Percentiles rank a stretch among this genome's conserved stretches.
These are phyloP conservation scores for Euthynnus affinis DNA, from an alignment of 2,797 vertebrate species.

Conservation along the genomic window DNA sequence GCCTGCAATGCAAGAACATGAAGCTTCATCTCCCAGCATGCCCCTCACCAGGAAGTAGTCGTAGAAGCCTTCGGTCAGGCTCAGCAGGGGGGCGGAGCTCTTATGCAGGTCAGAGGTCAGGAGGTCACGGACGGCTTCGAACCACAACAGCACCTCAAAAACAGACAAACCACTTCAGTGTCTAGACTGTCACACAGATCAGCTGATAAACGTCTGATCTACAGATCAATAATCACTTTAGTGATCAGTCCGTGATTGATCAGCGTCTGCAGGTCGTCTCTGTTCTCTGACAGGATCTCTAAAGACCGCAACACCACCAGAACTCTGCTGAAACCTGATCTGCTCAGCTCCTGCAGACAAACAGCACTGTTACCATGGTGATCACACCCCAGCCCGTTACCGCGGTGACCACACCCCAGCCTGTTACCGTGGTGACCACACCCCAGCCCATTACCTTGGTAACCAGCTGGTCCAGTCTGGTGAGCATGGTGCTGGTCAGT, in stretches of 20 bases:
- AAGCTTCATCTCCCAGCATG: constrained; percentile 20
- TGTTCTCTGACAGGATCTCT: constrained; percentile 36
- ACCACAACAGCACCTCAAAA: constrained; percentile 70
- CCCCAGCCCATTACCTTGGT: constrained; percentile 57
- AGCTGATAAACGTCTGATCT: background rate
- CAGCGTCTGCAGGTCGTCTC: constrained; percentile 37
- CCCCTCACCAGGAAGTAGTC: constrained; percentile 75
- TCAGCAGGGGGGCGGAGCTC: constrained; percentile 35
- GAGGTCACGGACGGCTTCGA: constrained; percentile 31
- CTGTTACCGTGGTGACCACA: no score
- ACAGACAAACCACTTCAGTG: background rate
- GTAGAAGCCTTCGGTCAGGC: constrained; percentile 64
- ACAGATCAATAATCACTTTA: constrained; percentile 44
- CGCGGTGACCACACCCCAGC: background rate
- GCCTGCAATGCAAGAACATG: no score
- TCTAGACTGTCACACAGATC: no score
- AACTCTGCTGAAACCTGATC: constrained; percentile 23
- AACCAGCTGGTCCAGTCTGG: constrained; percentile 60
- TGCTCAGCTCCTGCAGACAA: constrained; percentile 47
- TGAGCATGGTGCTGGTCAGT: constrained; percentile 39
- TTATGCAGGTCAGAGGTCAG: constrained; percentile 58
- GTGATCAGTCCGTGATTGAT: constrained; percentile 23
- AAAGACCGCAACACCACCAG: constrained; percentile 59
- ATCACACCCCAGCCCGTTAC: no score
- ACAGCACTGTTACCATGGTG: background rate